Evolutionary conservation across 2,113 vertebrate species (phyloP).

Genomic region (Strix uralensis): DNA sequence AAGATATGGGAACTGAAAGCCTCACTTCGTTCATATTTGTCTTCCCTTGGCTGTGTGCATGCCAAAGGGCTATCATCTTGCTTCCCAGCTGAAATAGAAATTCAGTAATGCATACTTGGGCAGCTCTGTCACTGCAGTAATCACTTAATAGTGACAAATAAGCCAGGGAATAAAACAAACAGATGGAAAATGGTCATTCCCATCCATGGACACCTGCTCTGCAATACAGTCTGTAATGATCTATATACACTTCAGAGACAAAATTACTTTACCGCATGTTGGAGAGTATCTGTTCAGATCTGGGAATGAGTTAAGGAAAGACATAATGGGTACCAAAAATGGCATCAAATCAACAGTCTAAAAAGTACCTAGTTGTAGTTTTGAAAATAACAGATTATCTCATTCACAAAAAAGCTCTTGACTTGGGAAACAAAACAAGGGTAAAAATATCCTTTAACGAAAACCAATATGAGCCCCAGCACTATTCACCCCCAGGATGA

Average conservation of each 20-base stretch:
- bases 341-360: not conserved
- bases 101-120: slow-evolving; percentile 63
- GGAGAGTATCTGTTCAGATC: slow-evolving; percentile 17
- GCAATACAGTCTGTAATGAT: slow-evolving; percentile 41
- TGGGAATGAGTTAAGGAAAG: slow-evolving; percentile 43
- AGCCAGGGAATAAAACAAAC: slow-evolving; percentile 62
- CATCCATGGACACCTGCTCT: slow-evolving; percentile 46
- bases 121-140: slow-evolving; percentile 63
- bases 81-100: slow-evolving; percentile 68
- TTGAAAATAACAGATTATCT: slow-evolving; percentile 62
- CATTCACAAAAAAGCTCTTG: slow-evolving; percentile 43
- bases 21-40: slow-evolving; percentile 38
- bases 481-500: not conserved
- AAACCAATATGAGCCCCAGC: not conserved
- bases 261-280: slow-evolving; percentile 53
- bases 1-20: slow-evolving; percentile 55
- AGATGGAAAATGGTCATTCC: slow-evolving; percentile 60
- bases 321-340: slow-evolving; percentile 2
- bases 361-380: slow-evolving; percentile 11
- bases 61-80: slow-evolving; percentile 56
- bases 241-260: slow-evolving; percentile 26
- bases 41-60: not conserved
- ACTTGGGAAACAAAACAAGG: slow-evolving; percentile 22
- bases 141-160: slow-evolving; percentile 58
- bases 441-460: slow-evolving; percentile 9